Percentiles rank a stretch among this genome's conserved stretches.
Conservation (phyloP, 2,113 vertebrate species). For the Paramormyrops kingsleyae region DNA sequence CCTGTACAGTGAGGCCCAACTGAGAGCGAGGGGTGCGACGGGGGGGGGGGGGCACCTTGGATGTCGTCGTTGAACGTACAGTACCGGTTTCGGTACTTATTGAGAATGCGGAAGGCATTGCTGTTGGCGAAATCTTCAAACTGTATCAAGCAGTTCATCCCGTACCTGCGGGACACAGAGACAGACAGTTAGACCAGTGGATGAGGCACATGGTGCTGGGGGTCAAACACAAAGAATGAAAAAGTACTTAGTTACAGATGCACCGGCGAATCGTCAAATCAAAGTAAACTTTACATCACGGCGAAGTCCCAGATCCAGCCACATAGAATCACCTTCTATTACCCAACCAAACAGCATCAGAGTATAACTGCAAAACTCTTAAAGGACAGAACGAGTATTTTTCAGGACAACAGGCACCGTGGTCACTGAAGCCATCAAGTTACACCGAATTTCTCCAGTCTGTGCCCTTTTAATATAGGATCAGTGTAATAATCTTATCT, state of each 20-base stretch:
- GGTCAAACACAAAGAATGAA: background rate
- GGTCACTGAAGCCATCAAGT: background rate
- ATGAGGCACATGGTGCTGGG: background rate
- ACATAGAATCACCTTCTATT: background rate
- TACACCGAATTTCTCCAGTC: background rate
- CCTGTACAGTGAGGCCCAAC: background rate
- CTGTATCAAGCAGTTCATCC: slow-evolving; percentile 92
- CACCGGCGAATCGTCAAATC: background rate
- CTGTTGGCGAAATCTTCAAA: slow-evolving; percentile 97
- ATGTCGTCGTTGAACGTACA: slow-evolving; percentile 98
- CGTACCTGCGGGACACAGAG: slow-evolving; percentile 64
- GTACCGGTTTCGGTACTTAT: slow-evolving; percentile 85
- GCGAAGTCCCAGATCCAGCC: background rate
- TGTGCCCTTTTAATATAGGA: background rate
- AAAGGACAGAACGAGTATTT: background rate
- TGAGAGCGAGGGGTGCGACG: background rate
- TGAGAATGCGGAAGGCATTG: slow-evolving; percentile 90
- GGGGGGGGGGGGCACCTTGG: slow-evolving; percentile 66
- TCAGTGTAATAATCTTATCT: background rate
- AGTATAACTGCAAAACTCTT: background rate
- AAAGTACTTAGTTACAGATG: background rate
- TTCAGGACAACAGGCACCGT: background rate
- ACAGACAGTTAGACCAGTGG: background rate
- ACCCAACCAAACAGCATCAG: background rate
- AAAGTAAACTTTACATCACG: background rate